Conservation (phyloP, 2,888 invertebrate species). For the Chromoteleia sp. region DNA sequence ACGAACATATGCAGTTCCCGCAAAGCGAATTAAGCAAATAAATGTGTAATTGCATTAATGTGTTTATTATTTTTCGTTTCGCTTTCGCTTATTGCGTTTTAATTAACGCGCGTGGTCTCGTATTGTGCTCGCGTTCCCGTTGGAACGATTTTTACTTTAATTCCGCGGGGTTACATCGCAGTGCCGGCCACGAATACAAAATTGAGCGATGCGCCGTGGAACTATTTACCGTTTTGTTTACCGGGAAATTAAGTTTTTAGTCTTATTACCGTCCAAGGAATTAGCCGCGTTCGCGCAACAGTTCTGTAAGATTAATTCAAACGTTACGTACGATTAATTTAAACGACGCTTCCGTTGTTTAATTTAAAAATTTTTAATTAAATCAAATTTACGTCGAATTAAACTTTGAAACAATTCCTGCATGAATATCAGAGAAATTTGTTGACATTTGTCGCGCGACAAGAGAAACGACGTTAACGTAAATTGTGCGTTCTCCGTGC, state of each 20-base stretch:
- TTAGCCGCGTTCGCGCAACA: no score
- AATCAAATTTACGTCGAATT: no score
- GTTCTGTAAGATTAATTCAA: no score
- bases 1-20: background rate
- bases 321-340: no score
- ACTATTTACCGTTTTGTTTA: background rate
- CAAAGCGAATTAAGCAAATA: background rate
- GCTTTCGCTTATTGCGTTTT: background rate
- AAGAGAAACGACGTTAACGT: background rate
- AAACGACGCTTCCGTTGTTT: no score
- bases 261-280: background rate
- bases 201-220: background rate
- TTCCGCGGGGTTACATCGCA: background rate
- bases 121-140: no score
- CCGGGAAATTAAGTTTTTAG: slow-evolving; percentile 1
- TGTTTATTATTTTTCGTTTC: background rate
- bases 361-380: no score
- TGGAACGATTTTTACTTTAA: slow-evolving; percentile 17
- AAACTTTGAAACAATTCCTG: no score
- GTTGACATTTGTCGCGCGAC: no score
- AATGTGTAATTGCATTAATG: slow-evolving; percentile 17
- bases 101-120: no score
- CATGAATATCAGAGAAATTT: no score
- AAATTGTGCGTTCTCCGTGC: background rate
- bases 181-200: background rate